Evolutionary conservation across 2,797 vertebrate genomes (phyloP), one percentile per base, ranked within the genome.

Genomic region (Pangasius sanitwongsei): DNA sequence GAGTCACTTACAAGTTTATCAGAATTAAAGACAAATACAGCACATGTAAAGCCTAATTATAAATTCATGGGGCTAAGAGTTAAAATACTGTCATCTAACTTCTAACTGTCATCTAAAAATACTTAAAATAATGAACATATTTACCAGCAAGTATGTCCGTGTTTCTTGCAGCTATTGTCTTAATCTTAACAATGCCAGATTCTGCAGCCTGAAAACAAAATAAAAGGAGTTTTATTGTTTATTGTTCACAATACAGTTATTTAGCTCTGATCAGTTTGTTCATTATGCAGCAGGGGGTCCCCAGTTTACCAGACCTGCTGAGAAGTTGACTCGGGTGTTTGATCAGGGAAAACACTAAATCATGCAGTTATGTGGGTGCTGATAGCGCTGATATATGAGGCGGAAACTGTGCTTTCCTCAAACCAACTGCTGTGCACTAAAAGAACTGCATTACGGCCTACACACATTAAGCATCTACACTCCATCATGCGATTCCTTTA

Each of bases 141-240:
- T 87, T 96, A 99, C 99, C 98, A 97, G 97, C 95, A 93, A 99
- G 96, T 94, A 99, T 97, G 91, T 98, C 97, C 57, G 96, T 96
- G 93, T 97, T 98, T 93, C 98, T 97, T 92, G 97, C 98, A 92
- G 98, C 97, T 92, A 99, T 99, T 74, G 98, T 99, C 96, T 99
- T 99, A 94, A 99, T 98, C 97, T 99, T 99, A 95, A 99, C 98
- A 89, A 99, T 99, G 94, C 99, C 99, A 80, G 98, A 99, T 95
- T 99, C 99, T 92, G 99, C 98, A 61, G 99, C 99, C 98, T 99
- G 91, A 20, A 95, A 31, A 92, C 70, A 92, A n/a, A 87, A 74
- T 1, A 67, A 78, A 20, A 77, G 8, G 9, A 72, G 41, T 28
- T 74, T 44, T 4, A 74, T 20, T 44, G 4, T 44, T 44, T 6